Conservation (phyloP, 2,797 vertebrate species). For the Anolis apletophallus region DNA sequence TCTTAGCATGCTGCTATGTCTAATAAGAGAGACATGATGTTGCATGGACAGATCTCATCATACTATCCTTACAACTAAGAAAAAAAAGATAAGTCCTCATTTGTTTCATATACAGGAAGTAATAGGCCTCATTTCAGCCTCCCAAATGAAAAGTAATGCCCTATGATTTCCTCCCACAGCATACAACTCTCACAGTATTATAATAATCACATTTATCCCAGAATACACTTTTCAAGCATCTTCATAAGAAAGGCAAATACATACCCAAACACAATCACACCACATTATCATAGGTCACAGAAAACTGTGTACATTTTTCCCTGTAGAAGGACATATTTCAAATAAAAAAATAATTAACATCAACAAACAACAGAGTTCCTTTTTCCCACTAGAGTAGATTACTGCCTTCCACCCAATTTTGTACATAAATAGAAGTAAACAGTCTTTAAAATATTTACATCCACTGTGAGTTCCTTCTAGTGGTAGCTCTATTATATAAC, state of each 20-base stretch:
- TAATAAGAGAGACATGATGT: neutral
- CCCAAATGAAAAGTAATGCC: slow-evolving; percentile 76
- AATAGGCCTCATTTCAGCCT: slow-evolving; percentile 43
- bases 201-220: slow-evolving; percentile 68
- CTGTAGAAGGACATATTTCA: slow-evolving; percentile 80
- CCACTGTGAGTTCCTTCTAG: slow-evolving; percentile 50
- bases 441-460: slow-evolving; percentile 80
- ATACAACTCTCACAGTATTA: slow-evolving; percentile 62
- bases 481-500: neutral
- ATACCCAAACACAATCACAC: slow-evolving; percentile 66
- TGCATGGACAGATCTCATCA: neutral
- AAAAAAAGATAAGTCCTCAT: neutral
- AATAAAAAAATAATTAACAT: slow-evolving; percentile 79
- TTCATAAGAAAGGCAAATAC: slow-evolving; percentile 74
- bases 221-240: slow-evolving; percentile 57
- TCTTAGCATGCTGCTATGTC: neutral
- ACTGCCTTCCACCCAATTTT: slow-evolving; percentile 56
- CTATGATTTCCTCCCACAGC: slow-evolving; percentile 69
- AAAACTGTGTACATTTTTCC: slow-evolving; percentile 82
- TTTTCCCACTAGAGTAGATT: slow-evolving; percentile 75
- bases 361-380: slow-evolving; percentile 72
- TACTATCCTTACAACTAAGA: neutral
- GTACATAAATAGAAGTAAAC: slow-evolving; percentile 84
- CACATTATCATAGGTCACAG: slow-evolving; percentile 79
- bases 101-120: slow-evolving; percentile 20